phyloP scores from a whole-genome alignment of 2,113 vertebrate species.

The Etheostoma spectabile region DNA sequence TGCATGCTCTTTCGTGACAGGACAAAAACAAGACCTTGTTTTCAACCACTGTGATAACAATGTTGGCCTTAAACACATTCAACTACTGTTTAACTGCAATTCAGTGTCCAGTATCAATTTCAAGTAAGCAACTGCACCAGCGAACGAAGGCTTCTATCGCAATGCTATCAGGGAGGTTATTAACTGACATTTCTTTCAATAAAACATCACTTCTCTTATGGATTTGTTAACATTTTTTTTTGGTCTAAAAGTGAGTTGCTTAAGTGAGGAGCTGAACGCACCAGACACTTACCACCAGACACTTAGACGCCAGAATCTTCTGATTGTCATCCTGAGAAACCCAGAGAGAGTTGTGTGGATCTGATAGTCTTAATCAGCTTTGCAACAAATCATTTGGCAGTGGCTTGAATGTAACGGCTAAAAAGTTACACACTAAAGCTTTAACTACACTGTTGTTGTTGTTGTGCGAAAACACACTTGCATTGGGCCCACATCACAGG shows the following conservation, averaged over 20 bases:
- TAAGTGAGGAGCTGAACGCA: background rate
- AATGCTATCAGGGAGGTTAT: background rate
- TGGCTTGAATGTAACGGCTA: too few relatives aligned
- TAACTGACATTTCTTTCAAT: background rate
- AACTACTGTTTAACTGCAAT: background rate
- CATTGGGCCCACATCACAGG: background rate
- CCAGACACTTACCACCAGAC: background rate
- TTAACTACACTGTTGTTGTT: background rate
- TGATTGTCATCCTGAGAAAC: too few relatives aligned
- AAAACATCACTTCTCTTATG: background rate
- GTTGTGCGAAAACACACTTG: background rate
- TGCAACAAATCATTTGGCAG: too few relatives aligned
- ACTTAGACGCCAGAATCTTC: too few relatives aligned
- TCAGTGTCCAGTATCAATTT: background rate
- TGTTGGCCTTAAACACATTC: background rate
- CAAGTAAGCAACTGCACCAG: background rate
- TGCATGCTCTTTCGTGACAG: background rate
- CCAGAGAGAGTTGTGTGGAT: too few relatives aligned
- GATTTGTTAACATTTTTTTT: background rate
- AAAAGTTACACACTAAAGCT: background rate
- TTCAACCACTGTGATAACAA: background rate
- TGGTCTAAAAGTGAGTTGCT: background rate
- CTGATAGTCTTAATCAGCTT: too few relatives aligned
- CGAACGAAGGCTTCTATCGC: background rate
- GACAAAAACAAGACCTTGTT: conserved; percentile 27